These are phyloP conservation scores for Tethya wilhelma DNA, from an alignment of 37 sponge, comb jelly and placozoan genomes.

Conservation along the genomic window DNA sequence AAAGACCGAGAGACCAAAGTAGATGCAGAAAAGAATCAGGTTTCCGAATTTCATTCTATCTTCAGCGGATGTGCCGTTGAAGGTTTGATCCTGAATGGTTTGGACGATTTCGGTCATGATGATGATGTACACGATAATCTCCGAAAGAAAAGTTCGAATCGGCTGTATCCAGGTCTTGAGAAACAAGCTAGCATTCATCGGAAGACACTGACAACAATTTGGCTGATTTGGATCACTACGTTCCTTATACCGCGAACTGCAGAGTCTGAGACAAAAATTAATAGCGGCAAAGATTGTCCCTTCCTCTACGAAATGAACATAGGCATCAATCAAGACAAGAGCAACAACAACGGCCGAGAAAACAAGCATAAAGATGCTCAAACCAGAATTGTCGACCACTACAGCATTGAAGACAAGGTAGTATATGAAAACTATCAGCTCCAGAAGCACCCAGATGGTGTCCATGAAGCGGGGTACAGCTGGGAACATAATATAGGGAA, in stretches of 20 bases:
- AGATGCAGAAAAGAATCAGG: too few relatives aligned
- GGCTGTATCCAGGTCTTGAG: not conserved
- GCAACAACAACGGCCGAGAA: not conserved
- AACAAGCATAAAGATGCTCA: slow-evolving; percentile 5
- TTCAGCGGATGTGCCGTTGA: too few relatives aligned
- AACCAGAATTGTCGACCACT: not conserved
- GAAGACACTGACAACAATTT: not conserved
- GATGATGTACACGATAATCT: slow-evolving; percentile 26
- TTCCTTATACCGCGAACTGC: not conserved
- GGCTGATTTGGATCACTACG: not conserved
- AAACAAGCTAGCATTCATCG: not conserved
- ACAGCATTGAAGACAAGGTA: not conserved
- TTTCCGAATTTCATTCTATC: too few relatives aligned
- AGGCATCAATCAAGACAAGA: slow-evolving; percentile 35
- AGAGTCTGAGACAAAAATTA: not conserved
- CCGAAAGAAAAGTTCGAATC: slow-evolving; percentile 12
- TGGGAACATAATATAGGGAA: slow-evolving; percentile 5
- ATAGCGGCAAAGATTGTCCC: not conserved
- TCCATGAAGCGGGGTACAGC: slow-evolving; percentile 18
- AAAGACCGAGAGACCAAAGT: too few relatives aligned
- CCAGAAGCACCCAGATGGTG: slow-evolving; percentile 15
- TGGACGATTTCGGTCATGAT: not conserved
- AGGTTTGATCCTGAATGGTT: not conserved
- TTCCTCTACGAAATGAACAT: slow-evolving; percentile 9
- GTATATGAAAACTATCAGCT: slow-evolving; percentile 14